Percentiles rank a stretch among this genome's conserved stretches.
Evolutionary conservation across 2,113 vertebrate genomes (phyloP).

Genomic region (Lutjanus erythropterus): DNA sequence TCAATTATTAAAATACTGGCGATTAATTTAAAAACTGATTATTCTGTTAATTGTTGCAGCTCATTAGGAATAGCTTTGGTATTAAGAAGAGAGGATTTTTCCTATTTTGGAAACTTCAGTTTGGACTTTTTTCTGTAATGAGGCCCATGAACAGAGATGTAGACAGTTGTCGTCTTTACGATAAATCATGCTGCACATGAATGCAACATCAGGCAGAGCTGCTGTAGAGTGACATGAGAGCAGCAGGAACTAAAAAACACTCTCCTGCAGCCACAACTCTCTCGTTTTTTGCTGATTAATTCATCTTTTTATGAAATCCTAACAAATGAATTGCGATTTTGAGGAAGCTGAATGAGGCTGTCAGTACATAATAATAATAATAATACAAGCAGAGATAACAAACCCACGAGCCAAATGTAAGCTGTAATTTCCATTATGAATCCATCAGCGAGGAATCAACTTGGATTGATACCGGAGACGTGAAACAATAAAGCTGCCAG

Average conservation of each 20-base stretch:
- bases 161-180: not conserved
- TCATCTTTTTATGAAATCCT: not conserved
- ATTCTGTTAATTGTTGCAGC: too few species aligned
- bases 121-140: too few species aligned
- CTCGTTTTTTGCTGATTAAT: constrained; percentile 7
- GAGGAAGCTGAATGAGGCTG: not conserved
- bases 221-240: not conserved
- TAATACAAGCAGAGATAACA: constrained; percentile 15
- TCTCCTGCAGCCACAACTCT: not conserved
- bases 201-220: not conserved
- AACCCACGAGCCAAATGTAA: constrained; percentile 19
- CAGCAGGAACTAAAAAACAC: too few species aligned
- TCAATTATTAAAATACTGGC: too few species aligned
- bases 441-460: constrained; percentile 39
- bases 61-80: too few species aligned
- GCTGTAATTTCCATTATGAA: constrained; percentile 37
- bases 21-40: too few species aligned
- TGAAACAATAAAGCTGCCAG: constrained; percentile 50
- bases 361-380: not conserved
- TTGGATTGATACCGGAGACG: constrained; percentile 28
- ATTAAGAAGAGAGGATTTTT: too few species aligned
- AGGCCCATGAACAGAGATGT: too few species aligned
- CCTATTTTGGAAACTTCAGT: too few species aligned
- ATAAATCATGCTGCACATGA: not conserved
- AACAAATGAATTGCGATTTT: constrained; percentile 31